Evolutionary conservation across 2,888 invertebrate genomes (phyloP).

Genomic region (Leptura quadrifasciata): DNA sequence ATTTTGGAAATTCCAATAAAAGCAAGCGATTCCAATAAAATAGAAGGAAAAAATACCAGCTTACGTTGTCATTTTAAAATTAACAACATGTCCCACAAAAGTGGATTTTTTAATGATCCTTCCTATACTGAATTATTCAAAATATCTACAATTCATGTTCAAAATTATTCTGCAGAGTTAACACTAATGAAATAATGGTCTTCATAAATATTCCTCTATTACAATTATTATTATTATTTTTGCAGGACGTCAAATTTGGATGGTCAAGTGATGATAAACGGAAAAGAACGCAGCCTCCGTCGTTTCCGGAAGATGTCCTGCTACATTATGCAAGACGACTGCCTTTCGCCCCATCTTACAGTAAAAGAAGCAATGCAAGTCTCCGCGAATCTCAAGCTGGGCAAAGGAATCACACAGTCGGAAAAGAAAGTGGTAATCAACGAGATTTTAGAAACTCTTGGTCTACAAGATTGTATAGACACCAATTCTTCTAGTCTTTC

Average conservation of each 20-base stretch:
- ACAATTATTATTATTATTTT: constrained; percentile 50
- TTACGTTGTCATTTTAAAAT: too few species aligned
- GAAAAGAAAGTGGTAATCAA: constrained; percentile 88
- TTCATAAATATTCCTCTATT: too few species aligned
- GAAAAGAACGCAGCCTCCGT: constrained; percentile 89
- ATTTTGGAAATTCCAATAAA: too few species aligned
- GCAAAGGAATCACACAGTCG: constrained; percentile 83
- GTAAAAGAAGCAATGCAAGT: constrained; percentile 95
- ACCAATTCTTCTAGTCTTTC: constrained; percentile 89
- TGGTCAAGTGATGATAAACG: constrained; percentile 91
- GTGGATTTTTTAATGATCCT: too few species aligned
- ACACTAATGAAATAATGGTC: too few species aligned
- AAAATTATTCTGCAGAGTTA: too few species aligned
- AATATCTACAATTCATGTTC: too few species aligned
- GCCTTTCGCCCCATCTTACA: constrained; percentile 90
- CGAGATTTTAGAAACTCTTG: constrained; percentile 90
- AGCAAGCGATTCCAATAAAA: too few species aligned
- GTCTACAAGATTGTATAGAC: constrained; percentile 86
- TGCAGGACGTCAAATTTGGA: constrained; percentile 88
- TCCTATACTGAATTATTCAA: too few species aligned
- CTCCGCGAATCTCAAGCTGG: constrained; percentile 94
- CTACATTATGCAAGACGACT: constrained; percentile 98
- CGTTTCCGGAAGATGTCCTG: constrained; percentile 95
- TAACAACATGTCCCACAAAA: too few species aligned
- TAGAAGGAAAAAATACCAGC: too few species aligned